phyloP scores from a whole-genome alignment of 1,140 invertebrate species.

The Muscidifurax raptorellus region DNA sequence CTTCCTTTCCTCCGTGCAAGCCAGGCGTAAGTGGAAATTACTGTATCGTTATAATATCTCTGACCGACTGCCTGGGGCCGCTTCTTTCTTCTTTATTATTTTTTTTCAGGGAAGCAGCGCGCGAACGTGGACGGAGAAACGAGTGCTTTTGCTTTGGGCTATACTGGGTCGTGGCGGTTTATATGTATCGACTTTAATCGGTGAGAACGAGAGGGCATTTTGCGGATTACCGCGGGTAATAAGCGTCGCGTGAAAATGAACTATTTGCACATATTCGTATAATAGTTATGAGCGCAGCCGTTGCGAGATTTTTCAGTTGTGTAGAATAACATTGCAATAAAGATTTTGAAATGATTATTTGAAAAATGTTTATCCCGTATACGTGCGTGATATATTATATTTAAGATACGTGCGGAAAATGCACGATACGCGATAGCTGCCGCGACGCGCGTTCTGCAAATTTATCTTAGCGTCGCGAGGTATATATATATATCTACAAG shows the following conservation, averaged over 20 bases:
- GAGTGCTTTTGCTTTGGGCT: too few relatives aligned
- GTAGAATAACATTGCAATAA: neutral
- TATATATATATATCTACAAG: neutral
- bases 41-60: constrained; percentile 7
- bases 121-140: too few relatives aligned
- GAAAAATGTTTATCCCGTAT: constrained; percentile 16
- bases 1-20: neutral
- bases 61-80: neutral
- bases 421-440: neutral
- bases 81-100: neutral
- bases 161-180: too few relatives aligned
- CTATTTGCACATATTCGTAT: too few relatives aligned
- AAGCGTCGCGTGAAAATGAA: too few relatives aligned
- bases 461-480: neutral
- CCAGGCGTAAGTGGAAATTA: constrained; percentile 9
- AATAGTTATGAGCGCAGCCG: too few relatives aligned
- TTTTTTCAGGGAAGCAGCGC: too few relatives aligned
- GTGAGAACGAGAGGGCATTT: too few relatives aligned
- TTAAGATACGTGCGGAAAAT: constrained; percentile 19
- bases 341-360: constrained; percentile 27
- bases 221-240: too few relatives aligned
- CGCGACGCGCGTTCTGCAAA: constrained; percentile 18
- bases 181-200: too few relatives aligned
- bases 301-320: neutral
- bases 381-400: neutral